Evolutionary conservation across 1,140 invertebrate species (phyloP), one percentile per base, ranked within the genome.

Genomic region (Pseudomyrmex pallidus): DNA sequence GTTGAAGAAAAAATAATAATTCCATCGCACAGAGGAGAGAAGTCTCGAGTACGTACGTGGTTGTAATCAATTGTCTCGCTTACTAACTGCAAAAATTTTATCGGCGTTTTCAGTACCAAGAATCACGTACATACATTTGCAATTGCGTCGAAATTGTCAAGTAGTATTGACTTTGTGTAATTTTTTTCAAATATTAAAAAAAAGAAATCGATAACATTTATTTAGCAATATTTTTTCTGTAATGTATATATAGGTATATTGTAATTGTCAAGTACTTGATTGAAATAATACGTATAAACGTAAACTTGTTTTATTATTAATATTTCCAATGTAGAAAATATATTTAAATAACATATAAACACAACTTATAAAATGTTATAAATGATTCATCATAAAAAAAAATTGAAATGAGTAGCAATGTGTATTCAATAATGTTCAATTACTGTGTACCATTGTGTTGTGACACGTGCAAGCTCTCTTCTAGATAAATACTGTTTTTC

Each of bases 1-100:
- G 35, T 35, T 35, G 35, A 35, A 35, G 76, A 72, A 80, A 80
- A 52, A 80, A 80, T 80, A 78, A 78, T 78, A 80, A 80, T 48
- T 66, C 44, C 54, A 48, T 70, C n/a, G 35, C 35, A 86, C 73
- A 78, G 66, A 85, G 56, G 35, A 83, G 72, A 82, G 35, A 22
- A 57, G 57, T 84, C 57, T 68, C 56, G 20, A 22, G 59, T 56
- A 74, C 85, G 70, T 85, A 64, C 72, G 56, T 56, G 85, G 64
- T 90, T 68, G 83, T 86, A 78, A 89, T 85, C 84, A 84, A 83
- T 85, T 87, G 88, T 85, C 83, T 76, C 84, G 89, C 90, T 91
- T 89, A 90, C 89, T 91, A 83, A 78, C 85, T 82, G 84, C 85
- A 57, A 70, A 70, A 52, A 61, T 82, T 52, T 66, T 82, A 83